Conservation (phyloP, 2,113 vertebrate genomes). For the Chunga burmeisteri region DNA sequence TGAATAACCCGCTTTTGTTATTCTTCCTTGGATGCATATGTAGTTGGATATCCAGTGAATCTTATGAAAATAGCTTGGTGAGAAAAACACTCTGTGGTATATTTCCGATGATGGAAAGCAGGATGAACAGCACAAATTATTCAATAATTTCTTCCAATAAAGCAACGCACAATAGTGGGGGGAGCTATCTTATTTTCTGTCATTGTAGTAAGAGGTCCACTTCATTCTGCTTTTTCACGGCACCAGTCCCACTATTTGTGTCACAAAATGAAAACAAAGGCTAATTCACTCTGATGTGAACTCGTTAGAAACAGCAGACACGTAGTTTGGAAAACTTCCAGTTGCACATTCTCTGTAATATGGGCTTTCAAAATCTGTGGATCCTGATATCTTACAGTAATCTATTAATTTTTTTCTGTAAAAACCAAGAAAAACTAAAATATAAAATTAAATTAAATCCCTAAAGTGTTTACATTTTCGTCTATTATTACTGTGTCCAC, state of each 20-base stretch:
- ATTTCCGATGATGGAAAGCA: neutral
- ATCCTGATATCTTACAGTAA: neutral
- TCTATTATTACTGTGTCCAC: neutral
- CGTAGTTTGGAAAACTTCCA: slow-evolving; percentile 41
- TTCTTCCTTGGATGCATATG: neutral
- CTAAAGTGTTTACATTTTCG: neutral
- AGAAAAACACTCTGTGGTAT: neutral
- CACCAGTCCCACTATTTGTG: neutral
- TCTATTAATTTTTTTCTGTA: neutral
- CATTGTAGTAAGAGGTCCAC: neutral
- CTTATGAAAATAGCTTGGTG: neutral
- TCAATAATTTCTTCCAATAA: neutral
- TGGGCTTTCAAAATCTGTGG: neutral
- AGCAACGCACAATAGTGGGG: neutral
- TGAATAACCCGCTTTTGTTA: neutral
- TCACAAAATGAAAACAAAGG: slow-evolving; percentile 35
- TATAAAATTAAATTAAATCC: neutral
- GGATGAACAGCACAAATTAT: neutral
- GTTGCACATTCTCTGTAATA: neutral
- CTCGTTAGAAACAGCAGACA: neutral
- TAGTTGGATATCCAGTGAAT: neutral
- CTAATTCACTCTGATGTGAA: slow-evolving; percentile 20
- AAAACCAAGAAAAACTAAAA: neutral
- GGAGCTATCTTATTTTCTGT: neutral
- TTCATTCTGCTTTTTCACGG: neutral